These are phyloP conservation scores for Epinephelus lanceolatus DNA, from an alignment of 2,113 vertebrate genomes.

Conservation along the genomic window DNA sequence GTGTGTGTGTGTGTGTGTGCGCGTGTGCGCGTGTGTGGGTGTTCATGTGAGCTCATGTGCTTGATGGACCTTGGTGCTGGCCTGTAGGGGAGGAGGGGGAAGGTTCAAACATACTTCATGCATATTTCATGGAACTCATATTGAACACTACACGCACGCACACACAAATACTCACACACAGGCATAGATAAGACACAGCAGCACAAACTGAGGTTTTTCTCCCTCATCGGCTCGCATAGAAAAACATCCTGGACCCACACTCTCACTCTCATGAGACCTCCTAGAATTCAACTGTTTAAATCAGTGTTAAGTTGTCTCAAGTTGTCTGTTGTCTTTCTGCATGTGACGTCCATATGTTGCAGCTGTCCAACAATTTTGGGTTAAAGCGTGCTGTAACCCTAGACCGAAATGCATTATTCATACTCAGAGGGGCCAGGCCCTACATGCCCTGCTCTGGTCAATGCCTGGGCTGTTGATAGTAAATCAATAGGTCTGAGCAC, in stretches of 20 bases:
- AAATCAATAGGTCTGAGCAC: slow-evolving; percentile 72
- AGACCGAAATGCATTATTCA: slow-evolving; percentile 72
- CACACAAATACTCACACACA: slow-evolving; percentile 17
- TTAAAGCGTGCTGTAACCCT: slow-evolving; percentile 40
- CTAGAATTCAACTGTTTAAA: slow-evolving; percentile 33
- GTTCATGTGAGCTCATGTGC: slow-evolving; percentile 39
- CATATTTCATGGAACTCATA: slow-evolving; percentile 74
- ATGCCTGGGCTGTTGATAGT: slow-evolving; percentile 50
- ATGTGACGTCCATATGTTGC: slow-evolving; percentile 12
- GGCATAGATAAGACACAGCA: slow-evolving; percentile 31
- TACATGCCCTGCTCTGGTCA: slow-evolving; percentile 50
- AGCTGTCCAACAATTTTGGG: slow-evolving; percentile 25
- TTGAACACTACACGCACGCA: slow-evolving; percentile 38
- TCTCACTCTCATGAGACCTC: neutral
- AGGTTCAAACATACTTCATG: slow-evolving; percentile 70
- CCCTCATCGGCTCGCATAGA: slow-evolving; percentile 18
- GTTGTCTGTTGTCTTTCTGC: neutral
- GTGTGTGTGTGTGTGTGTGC: neutral
- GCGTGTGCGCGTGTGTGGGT: too few relatives aligned
- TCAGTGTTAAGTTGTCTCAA: slow-evolving; percentile 31
- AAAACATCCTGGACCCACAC: slow-evolving; percentile 30
- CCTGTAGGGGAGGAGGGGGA: slow-evolving; percentile 40
- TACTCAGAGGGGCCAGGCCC: slow-evolving; percentile 43
- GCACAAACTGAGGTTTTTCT: slow-evolving; percentile 11
- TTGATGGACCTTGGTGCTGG: slow-evolving; percentile 64